Base-by-base conservation (phyloP, 2,888 invertebrate genomes). In the Calliscelio sp. region DNA sequence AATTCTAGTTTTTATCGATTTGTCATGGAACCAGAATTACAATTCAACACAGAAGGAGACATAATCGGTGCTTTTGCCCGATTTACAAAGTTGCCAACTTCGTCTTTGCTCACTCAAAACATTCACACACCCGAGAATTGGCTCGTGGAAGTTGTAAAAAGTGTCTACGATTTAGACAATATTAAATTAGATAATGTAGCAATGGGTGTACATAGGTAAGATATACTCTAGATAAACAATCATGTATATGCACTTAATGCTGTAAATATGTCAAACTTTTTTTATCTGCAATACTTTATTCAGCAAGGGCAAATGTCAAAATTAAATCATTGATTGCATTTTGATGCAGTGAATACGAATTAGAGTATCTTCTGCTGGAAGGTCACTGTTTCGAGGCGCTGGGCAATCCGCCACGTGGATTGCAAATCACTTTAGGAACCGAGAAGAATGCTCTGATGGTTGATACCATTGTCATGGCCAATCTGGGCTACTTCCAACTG, bases 401-500 rank as follows among this genome's bases (percentile, higher is more conserved):
- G 49, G 98, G 98, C 68, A 98, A 98, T 87, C 99, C 99, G 0
- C 99, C 99, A 0, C 95, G 99, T 86, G 99, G 99, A 0, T 94
- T 99, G n/a, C 99, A 99, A 94, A 97, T 99, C 81, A 97, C 97
- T 3, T 94, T 99, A 61, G 99, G 99, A 53, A 97, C 98, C 0
- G 95, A 96, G 84, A 94, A 94, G n/a, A 94, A 95, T 79, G 96
- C 97, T 0, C 95, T 96, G 6, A 95, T 96, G 87, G 97, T 97
- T 88, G 99, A 99, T 93, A 99, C 99, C 18, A 99, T 99, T 88
- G 99, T 99, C n/a, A 99, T 99, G 99, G 99, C 99, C 6, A 99
- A 99, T 94, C 94, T 99, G 88, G 99, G 99, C 14, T 99, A 99
- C 94, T 99, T 99, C 94, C 98, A 98, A 94, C 94, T 99, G 32